Conservation (phyloP, 2,888 invertebrate genomes). For the Drosophila demipolita region DNA sequence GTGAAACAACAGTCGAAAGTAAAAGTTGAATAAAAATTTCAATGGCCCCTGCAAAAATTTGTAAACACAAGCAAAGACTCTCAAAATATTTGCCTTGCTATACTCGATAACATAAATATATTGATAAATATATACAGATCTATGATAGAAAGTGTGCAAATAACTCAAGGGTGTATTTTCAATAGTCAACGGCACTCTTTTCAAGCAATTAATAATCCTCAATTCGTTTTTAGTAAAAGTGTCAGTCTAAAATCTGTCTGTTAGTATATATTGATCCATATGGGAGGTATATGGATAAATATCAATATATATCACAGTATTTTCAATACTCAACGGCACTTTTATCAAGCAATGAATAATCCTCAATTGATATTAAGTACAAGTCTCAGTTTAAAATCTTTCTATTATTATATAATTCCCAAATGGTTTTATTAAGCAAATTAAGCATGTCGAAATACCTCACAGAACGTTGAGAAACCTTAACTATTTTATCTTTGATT, state of each 20-base stretch:
- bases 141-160: slow-evolving; percentile 37
- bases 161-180: neutral
- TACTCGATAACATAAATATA: neutral
- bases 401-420: too few relatives aligned
- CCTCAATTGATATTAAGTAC: too few relatives aligned
- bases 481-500: too few relatives aligned
- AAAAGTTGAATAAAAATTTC: slow-evolving; percentile 38
- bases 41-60: slow-evolving; percentile 21
- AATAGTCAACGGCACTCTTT: neutral
- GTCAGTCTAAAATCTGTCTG: neutral
- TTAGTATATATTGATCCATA: neutral
- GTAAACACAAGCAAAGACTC: slow-evolving; percentile 35
- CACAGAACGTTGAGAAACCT: too few relatives aligned
- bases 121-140: neutral
- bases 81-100: slow-evolving; percentile 19
- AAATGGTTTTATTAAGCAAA: too few relatives aligned
- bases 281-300: neutral
- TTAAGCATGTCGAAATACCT: too few relatives aligned
- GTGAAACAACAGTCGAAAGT: slow-evolving; percentile 30
- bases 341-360: too few relatives aligned
- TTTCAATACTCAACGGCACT: too few relatives aligned
- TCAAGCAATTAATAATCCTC: neutral
- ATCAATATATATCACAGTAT: neutral
- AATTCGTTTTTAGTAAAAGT: neutral
- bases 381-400: too few relatives aligned